Base-by-base conservation (phyloP, 2,113 vertebrate genomes). In the Pionites leucogaster region DNA sequence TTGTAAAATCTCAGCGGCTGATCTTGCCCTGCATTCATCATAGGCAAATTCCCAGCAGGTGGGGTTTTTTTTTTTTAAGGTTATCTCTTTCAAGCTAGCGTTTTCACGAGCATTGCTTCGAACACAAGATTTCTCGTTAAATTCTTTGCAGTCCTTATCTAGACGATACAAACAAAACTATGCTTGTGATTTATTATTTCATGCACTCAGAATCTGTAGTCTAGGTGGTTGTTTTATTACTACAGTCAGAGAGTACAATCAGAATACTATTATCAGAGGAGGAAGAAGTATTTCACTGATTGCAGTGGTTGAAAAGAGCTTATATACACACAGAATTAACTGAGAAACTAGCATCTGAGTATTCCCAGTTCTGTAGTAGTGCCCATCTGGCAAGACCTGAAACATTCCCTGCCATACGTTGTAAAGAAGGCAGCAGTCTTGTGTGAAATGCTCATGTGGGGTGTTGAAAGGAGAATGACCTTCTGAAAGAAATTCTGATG, bases 21-120 rank as follows among this genome's bases (percentile, higher is more conserved):
- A 78, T 94, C 88, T 81, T 92, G 86, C 50, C 92, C 92, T 96
- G 95, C 49, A 90, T 96, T 93, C 76, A 71, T 81, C 68, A 64
- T 0, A 83, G 47, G 24, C 57, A 92, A 93, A 95, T 83, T 82
- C 92, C 88, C 75, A 86, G 71, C 64, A 86, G 82, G 55, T 93
- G 46, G 57, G 33, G 9, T 2, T 15, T 6, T 71, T 63, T 71
- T 63, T 77, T 74, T 78, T 47, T 25, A 33, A 70, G 83, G n/a
- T 24, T 50, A 27, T 35, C 31, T 86, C 82, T 94, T 93, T 74
- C 47, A 57, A 90, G 81, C 92, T 95, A 94, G 88, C 47, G 1
- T 76, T 93, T 95, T 75, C 86, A 88, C 55, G 17, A 94, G 20
- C 2, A 0, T 25, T 1, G 4, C 55, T 76, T 83, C 84, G 95